Conservation (phyloP, 2,888 invertebrate genomes). For the Sinohyriopsis cumingii region DNA sequence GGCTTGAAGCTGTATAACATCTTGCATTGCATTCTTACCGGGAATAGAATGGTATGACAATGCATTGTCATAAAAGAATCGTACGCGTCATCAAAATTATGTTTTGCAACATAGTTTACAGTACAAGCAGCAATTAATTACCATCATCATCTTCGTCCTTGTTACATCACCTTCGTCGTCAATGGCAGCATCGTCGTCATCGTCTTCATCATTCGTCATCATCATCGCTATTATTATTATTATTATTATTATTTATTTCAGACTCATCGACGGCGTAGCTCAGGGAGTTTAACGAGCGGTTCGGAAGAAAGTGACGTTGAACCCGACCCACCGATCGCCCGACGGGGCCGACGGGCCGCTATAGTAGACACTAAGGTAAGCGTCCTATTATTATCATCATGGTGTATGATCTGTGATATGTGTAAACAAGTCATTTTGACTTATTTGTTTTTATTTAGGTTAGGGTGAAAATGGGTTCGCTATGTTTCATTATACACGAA, state of each 20-base stretch:
- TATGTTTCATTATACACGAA: too few relatives aligned
- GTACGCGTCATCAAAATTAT: neutral
- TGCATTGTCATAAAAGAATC: too few relatives aligned
- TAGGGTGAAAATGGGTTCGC: too few relatives aligned
- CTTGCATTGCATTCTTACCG: too few relatives aligned
- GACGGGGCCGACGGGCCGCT: slow-evolving; percentile 64
- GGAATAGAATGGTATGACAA: too few relatives aligned
- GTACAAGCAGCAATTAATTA: neutral
- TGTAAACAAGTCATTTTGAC: too few relatives aligned
- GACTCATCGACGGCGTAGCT: slow-evolving; percentile 48
- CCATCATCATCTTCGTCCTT: neutral
- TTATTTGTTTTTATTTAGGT: too few relatives aligned
- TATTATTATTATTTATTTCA: slow-evolving; percentile 16
- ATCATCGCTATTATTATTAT: neutral
- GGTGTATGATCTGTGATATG: too few relatives aligned
- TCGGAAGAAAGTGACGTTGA: slow-evolving; percentile 65
- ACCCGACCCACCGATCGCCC: slow-evolving; percentile 58
- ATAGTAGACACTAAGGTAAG: slow-evolving; percentile 67
- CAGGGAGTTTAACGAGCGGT: slow-evolving; percentile 62
- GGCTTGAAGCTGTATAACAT: too few relatives aligned
- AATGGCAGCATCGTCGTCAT: neutral
- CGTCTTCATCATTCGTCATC: neutral
- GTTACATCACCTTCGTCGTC: neutral
- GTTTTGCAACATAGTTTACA: neutral
- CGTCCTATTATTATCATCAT: neutral